A percentile compares a stretch with the other conserved stretches of the same genome.
phyloP scores from a whole-genome alignment of 64 coral and sea anemone species.

The Cladopsammia gracilis region DNA sequence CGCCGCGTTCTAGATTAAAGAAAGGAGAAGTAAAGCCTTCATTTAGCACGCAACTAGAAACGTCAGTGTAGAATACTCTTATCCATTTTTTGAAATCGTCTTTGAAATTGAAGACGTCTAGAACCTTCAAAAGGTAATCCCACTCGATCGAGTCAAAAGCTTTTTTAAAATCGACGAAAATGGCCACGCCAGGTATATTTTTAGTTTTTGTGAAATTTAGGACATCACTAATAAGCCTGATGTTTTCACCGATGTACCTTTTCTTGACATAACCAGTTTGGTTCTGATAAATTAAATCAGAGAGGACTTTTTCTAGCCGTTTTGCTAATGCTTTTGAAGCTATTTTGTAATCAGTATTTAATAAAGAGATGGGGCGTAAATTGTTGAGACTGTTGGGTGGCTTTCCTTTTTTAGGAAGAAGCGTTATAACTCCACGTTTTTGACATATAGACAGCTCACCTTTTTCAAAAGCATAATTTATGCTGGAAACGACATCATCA shows the following conservation, averaged over 20 bases:
- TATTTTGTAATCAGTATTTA: constrained; percentile 61
- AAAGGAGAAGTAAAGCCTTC: constrained; percentile 13
- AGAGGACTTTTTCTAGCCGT: constrained; percentile 21
- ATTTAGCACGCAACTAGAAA: constrained; percentile 14
- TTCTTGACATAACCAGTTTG: constrained; percentile 54
- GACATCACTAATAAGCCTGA: constrained; percentile 14
- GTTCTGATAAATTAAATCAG: constrained; percentile 19
- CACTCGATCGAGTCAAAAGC: constrained; percentile 39
- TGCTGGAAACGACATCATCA: background rate
- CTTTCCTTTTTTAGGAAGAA: constrained; percentile 43
- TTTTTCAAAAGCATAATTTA: constrained; percentile 22
- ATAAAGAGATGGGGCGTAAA: constrained; percentile 29
- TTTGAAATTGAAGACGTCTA: constrained; percentile 24
- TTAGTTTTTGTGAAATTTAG: background rate
- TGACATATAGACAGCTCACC: constrained; percentile 35
- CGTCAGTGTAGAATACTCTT: background rate
- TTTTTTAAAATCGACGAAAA: constrained; percentile 50
- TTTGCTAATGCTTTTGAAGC: constrained; percentile 38
- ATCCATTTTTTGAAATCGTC: background rate
- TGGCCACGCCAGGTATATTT: constrained; percentile 3
- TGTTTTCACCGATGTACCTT: constrained; percentile 41
- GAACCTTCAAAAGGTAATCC: background rate
- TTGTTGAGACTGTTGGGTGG: constrained; percentile 1
- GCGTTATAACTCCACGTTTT: constrained; percentile 27
- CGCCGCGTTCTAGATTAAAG: background rate